Evolutionary conservation across 1,140 invertebrate species (phyloP), one percentile per base, ranked within the genome.

Genomic region (Bombus waltoni): DNA sequence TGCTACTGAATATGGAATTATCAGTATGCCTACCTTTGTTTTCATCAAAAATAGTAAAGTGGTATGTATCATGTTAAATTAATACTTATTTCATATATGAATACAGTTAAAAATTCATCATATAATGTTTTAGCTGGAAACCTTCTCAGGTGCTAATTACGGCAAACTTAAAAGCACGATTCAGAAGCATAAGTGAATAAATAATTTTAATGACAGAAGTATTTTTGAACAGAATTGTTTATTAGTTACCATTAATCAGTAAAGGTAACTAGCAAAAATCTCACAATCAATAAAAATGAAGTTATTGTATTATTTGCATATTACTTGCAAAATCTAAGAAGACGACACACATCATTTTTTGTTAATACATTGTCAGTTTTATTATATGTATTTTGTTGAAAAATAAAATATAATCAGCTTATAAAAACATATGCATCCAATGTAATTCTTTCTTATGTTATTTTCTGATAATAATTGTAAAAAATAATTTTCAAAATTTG

Each of bases 11-110:
- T 98, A 98, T 95, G 96, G 97, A 88, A 97, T 99, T 89, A 96
- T 96, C 87, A 98, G 98, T 75, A 99, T 99, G 98, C 98, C 98
- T 70, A 99, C 98, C 1, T 99, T 99, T 94, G 94, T 99, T 40
- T 98, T 99, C 94, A 95, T 99, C 87, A 99, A 98, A 95, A 97
- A 97, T 90, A 95, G 96, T 59, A 92, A 96, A 92, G 96, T 97
- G 93, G 96, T 97, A 95, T 92, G 92, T 91, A 88, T 89, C 15
- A n/a, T 10, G 76, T 35, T 80, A 13, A 28, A 18, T 62, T 71
- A 65, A 76, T 66, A 59, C 62, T 6, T 35, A n/a, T 47, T 15
- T 40, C 22, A 44, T 32, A 25, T 32, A 2, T 32, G 25, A 47
- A 8, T 65, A 0, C 8, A 44, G 3, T 72, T 44, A 44, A 72